Conservation (phyloP, 2,888 invertebrate genomes). For the Biston betularia region DNA sequence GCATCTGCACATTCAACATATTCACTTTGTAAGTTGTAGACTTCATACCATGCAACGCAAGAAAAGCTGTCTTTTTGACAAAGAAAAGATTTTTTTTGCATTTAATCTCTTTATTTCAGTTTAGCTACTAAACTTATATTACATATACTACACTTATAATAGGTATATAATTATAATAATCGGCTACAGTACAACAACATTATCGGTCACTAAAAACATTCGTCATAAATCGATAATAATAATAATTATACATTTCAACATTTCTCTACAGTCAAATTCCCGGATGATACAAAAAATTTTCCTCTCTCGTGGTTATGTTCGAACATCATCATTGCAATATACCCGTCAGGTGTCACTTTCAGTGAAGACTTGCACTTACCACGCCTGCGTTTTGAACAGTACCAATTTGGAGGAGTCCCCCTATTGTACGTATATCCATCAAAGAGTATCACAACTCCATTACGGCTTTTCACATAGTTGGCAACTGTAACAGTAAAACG, state of each 20-base stretch:
- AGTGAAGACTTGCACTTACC: background rate
- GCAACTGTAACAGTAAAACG: background rate
- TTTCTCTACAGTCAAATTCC: background rate
- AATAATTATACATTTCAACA: background rate
- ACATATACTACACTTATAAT: too few species aligned
- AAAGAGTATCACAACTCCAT: background rate
- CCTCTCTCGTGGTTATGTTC: conserved; percentile 1
- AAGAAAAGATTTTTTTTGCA: too few species aligned
- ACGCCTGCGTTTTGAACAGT: background rate
- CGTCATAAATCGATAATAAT: background rate
- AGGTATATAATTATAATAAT: too few species aligned
- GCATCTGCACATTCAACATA: too few species aligned
- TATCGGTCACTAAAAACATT: too few species aligned
- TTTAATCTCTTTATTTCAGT: too few species aligned
- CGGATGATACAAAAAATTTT: background rate
- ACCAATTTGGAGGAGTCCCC: background rate
- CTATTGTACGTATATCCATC: background rate
- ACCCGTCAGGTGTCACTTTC: conserved; percentile 2
- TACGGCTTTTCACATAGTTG: background rate
- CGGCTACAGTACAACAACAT: too few species aligned
- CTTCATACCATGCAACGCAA: too few species aligned
- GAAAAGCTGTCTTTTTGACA: too few species aligned
- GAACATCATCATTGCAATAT: background rate
- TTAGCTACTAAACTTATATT: too few species aligned
- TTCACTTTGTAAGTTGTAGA: too few species aligned